phyloP scores from a whole-genome alignment of 2,113 vertebrate genomes.

The Calonectris borealis region DNA sequence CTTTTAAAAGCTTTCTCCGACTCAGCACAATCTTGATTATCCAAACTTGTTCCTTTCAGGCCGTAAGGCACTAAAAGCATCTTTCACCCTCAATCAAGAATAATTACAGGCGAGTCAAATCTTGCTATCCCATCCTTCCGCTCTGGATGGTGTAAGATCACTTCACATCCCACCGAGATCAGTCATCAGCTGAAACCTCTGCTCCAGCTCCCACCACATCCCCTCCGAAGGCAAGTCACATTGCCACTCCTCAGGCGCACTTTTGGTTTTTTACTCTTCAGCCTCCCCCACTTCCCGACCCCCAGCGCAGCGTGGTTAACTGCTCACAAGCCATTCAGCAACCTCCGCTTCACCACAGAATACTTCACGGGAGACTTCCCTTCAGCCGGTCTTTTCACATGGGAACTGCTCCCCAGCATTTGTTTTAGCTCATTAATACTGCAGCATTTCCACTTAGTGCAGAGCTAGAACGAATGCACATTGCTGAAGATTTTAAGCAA shows the following conservation, averaged over 20 bases:
- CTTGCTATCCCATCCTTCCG: background rate
- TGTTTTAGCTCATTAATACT: rapidly evolving
- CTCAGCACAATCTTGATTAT: rapidly evolving
- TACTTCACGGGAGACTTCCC: rapidly evolving
- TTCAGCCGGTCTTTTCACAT: rapidly evolving
- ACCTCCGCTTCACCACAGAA: rapidly evolving
- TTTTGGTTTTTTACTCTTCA: rapidly evolving
- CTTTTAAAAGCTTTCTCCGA: too few species aligned
- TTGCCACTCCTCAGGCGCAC: rapidly evolving
- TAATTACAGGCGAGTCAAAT: rapidly evolving
- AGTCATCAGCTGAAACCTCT: rapidly evolving
- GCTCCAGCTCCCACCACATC: rapidly evolving
- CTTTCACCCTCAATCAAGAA: background rate
- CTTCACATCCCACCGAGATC: rapidly evolving
- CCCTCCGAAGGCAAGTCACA: rapidly evolving
- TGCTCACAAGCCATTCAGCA: rapidly evolving
- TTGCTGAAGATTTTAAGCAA: too few species aligned
- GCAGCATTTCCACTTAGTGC: rapidly evolving
- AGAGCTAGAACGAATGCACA: background rate
- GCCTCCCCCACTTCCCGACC: background rate
- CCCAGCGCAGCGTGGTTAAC: rapidly evolving
- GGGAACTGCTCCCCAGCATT: rapidly evolving
- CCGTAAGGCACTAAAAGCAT: rapidly evolving
- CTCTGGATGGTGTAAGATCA: rapidly evolving
- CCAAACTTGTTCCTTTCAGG: rapidly evolving